phyloP scores from a whole-genome alignment of 2,888 invertebrate genomes.

The Rhimphoctona megacephalus region DNA sequence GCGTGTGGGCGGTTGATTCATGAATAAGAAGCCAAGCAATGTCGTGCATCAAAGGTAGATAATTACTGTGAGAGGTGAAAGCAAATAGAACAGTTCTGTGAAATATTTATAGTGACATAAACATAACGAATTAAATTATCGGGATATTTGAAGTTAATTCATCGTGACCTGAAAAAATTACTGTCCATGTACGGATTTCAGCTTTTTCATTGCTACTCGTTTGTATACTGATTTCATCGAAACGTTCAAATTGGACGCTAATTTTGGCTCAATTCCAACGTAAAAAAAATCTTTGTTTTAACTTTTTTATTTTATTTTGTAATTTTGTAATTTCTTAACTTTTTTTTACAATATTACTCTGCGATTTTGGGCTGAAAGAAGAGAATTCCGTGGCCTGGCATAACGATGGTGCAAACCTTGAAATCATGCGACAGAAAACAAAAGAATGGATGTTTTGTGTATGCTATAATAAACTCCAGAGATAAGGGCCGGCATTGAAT shows the following conservation, averaged over 20 bases:
- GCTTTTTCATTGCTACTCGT: neutral
- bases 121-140: conserved; percentile 11
- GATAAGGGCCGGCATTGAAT: conserved; percentile 25
- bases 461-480: conserved; percentile 5
- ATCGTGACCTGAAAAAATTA: neutral
- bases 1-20: conserved; percentile 40
- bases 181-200: neutral
- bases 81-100: neutral
- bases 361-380: neutral
- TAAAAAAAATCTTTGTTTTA: neutral
- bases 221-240: neutral
- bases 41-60: neutral
- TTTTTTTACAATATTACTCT: too few relatives aligned
- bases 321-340: too few relatives aligned
- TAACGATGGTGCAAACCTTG: neutral
- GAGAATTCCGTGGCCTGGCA: neutral
- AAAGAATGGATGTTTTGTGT: conserved; percentile 5
- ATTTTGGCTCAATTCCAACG: neutral
- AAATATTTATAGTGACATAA: neutral
- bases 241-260: neutral
- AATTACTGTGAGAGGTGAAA: conserved; percentile 9
- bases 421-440: neutral
- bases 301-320: too few relatives aligned
- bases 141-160: neutral
- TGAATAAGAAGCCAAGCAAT: conserved; percentile 17